These are phyloP conservation scores for Pitangus sulphuratus DNA, from an alignment of 2,797 vertebrate genomes.

Conservation along the genomic window DNA sequence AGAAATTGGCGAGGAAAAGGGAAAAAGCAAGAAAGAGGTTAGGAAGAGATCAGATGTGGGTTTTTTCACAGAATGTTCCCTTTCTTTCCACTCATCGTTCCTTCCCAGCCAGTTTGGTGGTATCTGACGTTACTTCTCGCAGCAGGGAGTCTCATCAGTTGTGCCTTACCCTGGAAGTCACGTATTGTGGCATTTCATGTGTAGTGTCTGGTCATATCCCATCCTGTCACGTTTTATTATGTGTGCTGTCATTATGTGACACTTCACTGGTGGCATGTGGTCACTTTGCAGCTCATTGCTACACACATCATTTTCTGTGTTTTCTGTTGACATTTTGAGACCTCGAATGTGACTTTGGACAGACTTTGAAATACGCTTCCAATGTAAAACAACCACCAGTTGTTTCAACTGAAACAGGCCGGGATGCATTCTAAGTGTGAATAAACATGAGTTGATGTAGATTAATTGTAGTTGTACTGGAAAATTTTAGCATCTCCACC, in stretches of 20 bases:
- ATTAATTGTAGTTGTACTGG: not conserved
- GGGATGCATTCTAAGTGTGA: not conserved
- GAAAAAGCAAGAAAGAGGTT: constrained; percentile 29
- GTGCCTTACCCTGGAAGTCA: accelerated
- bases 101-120: not conserved
- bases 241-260: not conserved
- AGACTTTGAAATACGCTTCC: not conserved
- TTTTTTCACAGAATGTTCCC: constrained; percentile 36
- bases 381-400: not conserved
- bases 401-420: not conserved
- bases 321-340: not conserved
- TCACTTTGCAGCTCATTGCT: not conserved
- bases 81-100: not conserved
- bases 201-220: not conserved
- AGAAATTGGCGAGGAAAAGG: constrained; percentile 14
- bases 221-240: not conserved
- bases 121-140: not conserved
- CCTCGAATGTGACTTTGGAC: not conserved
- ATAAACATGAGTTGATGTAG: not conserved
- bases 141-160: not conserved
- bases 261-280: not conserved
- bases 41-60: not conserved
- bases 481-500: not conserved
- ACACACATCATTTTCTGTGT: not conserved
- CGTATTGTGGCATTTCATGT: not conserved